Evolutionary conservation across 2,888 invertebrate species (phyloP).

Genomic region (Athalia cordata): DNA sequence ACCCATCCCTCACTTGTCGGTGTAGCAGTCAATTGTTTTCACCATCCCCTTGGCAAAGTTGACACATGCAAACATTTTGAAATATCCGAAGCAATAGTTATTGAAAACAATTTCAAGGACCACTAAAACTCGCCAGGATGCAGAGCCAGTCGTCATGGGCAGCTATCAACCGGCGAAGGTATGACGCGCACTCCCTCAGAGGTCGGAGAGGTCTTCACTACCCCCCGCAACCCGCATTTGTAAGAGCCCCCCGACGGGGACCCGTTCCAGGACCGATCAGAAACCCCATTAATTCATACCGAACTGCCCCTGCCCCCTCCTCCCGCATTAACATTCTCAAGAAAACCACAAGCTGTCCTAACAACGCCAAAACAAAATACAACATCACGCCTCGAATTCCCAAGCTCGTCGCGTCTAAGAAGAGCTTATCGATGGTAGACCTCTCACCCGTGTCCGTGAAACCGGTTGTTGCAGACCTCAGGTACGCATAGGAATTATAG

Average conservation of each 20-base stretch:
- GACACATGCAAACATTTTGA: slow-evolving; percentile 22
- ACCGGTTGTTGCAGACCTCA: slow-evolving; percentile 54
- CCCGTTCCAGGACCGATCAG: slow-evolving; percentile 50
- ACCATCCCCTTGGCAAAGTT: slow-evolving; percentile 36
- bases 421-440: slow-evolving; percentile 68
- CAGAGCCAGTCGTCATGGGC: slow-evolving; percentile 38
- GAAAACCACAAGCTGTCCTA: slow-evolving; percentile 27
- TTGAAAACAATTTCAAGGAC: slow-evolving; percentile 16
- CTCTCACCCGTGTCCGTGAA: slow-evolving; percentile 58
- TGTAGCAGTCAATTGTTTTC: slow-evolving; percentile 27
- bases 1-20: slow-evolving; percentile 19
- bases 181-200: slow-evolving; percentile 28
- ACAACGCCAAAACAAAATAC: slow-evolving; percentile 34
- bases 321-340: neutral
- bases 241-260: slow-evolving; percentile 32
- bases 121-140: slow-evolving; percentile 26
- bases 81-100: slow-evolving; percentile 14
- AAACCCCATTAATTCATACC: slow-evolving; percentile 54
- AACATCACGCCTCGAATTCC: neutral
- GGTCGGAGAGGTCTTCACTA: slow-evolving; percentile 23
- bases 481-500: slow-evolving; percentile 51
- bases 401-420: slow-evolving; percentile 50
- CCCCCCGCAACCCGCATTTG: slow-evolving; percentile 32
- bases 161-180: slow-evolving; percentile 30
- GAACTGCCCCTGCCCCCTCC: slow-evolving; percentile 46